Conservation (phyloP, 1,140 invertebrate species). For the Ceratitis capitata region DNA sequence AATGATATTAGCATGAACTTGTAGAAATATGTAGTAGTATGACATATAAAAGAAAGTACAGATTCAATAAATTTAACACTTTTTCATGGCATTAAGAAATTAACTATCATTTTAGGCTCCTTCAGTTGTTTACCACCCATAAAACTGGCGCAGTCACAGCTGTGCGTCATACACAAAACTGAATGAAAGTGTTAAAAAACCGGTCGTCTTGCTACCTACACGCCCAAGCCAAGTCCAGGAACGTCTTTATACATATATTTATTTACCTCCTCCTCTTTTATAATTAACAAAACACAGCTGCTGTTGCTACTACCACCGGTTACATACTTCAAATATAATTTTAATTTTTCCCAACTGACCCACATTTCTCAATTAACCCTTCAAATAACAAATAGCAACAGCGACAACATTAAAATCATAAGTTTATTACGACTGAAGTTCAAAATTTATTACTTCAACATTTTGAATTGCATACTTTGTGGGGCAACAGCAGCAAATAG, state of each 20-base stretch:
- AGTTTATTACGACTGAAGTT: constrained; percentile 9
- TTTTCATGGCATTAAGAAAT: background rate
- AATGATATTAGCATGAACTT: too few relatives aligned
- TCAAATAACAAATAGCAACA: too few relatives aligned
- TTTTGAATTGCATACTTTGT: background rate
- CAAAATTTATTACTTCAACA: background rate
- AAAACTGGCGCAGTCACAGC: background rate
- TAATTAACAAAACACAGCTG: background rate
- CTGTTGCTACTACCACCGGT: background rate
- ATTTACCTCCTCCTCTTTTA: too few relatives aligned
- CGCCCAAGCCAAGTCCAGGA: background rate
- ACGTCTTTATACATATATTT: background rate
- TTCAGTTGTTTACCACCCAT: background rate
- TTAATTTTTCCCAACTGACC: background rate
- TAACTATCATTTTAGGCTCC: background rate
- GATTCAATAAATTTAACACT: too few relatives aligned
- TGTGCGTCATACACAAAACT: background rate
- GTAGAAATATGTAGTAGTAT: too few relatives aligned
- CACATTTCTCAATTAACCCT: constrained; percentile 32
- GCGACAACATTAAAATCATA: background rate
- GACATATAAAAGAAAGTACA: too few relatives aligned
- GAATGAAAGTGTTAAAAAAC: background rate
- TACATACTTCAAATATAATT: background rate
- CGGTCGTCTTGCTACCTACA: background rate
- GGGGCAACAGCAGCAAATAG: background rate